Conservation (phyloP, 2,888 invertebrate genomes). For the Torymus auratus region DNA sequence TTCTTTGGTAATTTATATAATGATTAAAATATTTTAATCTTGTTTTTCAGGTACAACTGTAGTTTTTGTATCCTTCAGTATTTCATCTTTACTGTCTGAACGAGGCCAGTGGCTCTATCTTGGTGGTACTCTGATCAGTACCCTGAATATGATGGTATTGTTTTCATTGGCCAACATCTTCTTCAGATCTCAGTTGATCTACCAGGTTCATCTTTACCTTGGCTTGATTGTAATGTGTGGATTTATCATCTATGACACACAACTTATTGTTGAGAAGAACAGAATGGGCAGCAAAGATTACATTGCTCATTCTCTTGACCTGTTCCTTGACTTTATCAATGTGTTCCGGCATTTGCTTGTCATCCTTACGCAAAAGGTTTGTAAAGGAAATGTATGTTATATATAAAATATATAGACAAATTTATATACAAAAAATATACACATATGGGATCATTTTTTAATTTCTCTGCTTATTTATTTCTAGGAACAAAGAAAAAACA, state of each 20-base stretch:
- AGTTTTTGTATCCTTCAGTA: slow-evolving; percentile 94
- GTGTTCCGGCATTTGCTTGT: slow-evolving; percentile 95
- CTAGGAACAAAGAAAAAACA: slow-evolving; percentile 70
- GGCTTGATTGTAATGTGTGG: slow-evolving; percentile 95
- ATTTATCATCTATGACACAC: slow-evolving; percentile 98
- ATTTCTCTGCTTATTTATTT: slow-evolving; percentile 41
- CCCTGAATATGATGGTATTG: slow-evolving; percentile 87
- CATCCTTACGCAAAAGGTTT: slow-evolving; percentile 93
- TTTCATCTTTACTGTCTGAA: slow-evolving; percentile 91
- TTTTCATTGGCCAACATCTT: slow-evolving; percentile 91
- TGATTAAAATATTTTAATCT: slow-evolving; percentile 4
- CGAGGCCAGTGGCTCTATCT: slow-evolving; percentile 93
- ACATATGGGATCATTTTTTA: neutral
- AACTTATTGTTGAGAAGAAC: slow-evolving; percentile 95
- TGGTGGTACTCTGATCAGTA: slow-evolving; percentile 91
- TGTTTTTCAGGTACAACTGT: slow-evolving; percentile 81
- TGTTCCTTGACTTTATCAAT: slow-evolving; percentile 96
- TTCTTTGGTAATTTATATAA: neutral
- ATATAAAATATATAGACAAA: too few species aligned
- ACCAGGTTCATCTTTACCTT: slow-evolving; percentile 90
- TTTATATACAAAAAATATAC: too few species aligned
- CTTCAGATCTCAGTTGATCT: slow-evolving; percentile 88
- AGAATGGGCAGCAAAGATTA: slow-evolving; percentile 94
- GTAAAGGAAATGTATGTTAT: slow-evolving; percentile 16
- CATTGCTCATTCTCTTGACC: slow-evolving; percentile 92